These are phyloP conservation scores for Ophioderma brevispina DNA, from an alignment of 35 echinoderm and acorn worm genomes.

Conservation along the genomic window DNA sequence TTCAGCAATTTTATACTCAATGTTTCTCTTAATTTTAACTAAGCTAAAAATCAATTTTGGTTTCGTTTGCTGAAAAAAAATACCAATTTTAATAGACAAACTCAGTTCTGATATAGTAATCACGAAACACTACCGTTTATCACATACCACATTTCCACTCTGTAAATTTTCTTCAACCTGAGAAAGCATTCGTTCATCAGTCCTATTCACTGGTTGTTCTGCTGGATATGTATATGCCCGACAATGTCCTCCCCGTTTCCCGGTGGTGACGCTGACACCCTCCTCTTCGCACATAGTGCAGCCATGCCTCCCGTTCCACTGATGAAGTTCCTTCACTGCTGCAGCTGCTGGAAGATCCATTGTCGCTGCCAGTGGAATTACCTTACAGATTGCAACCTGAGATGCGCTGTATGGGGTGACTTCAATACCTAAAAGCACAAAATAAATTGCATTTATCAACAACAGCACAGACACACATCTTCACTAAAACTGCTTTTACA, in stretches of 20 bases:
- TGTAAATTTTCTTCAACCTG: not conserved
- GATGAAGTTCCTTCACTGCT: not conserved
- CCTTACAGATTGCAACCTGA: not conserved
- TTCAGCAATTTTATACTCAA: too few species aligned
- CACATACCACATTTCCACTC: not conserved
- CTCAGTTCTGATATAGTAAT: too few species aligned
- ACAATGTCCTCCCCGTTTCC: not conserved
- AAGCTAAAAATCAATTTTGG: too few species aligned
- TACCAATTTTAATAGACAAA: too few species aligned
- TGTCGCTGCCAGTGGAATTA: not conserved
- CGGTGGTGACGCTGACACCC: not conserved
- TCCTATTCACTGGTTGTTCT: not conserved
- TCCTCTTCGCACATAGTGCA: not conserved
- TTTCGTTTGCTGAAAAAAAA: too few species aligned
- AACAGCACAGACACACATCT: too few species aligned
- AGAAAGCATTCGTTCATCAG: not conserved
- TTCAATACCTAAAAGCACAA: not conserved
- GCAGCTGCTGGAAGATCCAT: not conserved
- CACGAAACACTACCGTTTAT: too few species aligned
- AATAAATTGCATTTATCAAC: too few species aligned
- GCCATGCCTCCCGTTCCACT: not conserved
- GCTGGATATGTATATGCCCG: not conserved
- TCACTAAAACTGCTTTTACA: too few species aligned
- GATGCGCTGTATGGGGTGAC: not conserved
- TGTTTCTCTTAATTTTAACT: too few species aligned